Percentiles rank a stretch among this genome's conserved stretches.
Conservation (phyloP, 2,113 vertebrate species). For the Fregetta grallaria region DNA sequence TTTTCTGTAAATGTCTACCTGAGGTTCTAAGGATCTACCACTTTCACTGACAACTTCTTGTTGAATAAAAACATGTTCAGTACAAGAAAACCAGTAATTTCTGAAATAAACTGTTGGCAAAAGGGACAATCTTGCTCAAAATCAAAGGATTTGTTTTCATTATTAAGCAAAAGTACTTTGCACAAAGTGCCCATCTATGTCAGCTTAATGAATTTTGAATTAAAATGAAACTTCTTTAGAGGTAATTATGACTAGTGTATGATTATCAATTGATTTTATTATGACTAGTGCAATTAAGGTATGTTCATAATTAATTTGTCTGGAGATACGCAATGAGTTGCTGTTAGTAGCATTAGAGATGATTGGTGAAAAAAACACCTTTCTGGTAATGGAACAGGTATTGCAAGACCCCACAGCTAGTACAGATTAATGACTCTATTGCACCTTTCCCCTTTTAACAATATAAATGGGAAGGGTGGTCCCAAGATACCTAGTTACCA, state of each 20-base stretch:
- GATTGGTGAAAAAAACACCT: background rate
- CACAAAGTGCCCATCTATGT: background rate
- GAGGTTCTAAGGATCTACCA: background rate
- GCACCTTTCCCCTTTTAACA: background rate
- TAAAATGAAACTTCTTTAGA: background rate
- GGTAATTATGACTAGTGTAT: slow-evolving; percentile 58
- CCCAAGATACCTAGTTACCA: background rate
- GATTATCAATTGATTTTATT: slow-evolving; percentile 65
- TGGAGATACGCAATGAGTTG: slow-evolving; percentile 12
- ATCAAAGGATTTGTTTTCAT: slow-evolving; percentile 7
- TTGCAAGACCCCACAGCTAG: background rate
- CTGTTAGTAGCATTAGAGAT: background rate
- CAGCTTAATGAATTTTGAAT: slow-evolving; percentile 62
- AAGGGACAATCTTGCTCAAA: background rate
- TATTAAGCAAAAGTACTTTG: slow-evolving; percentile 16
- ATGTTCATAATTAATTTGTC: slow-evolving; percentile 57
- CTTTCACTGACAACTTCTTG: background rate
- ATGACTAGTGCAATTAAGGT: slow-evolving; percentile 25
- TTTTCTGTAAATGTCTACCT: background rate
- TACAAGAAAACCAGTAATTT: background rate
- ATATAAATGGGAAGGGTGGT: background rate
- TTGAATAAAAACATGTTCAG: background rate
- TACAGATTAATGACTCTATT: background rate
- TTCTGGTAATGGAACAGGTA: background rate
- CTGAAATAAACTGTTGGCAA: background rate